A percentile compares a stretch with the other conserved stretches of the same genome.
phyloP scores from a whole-genome alignment of 2,888 invertebrate species.

The Heliconius ismenius region DNA sequence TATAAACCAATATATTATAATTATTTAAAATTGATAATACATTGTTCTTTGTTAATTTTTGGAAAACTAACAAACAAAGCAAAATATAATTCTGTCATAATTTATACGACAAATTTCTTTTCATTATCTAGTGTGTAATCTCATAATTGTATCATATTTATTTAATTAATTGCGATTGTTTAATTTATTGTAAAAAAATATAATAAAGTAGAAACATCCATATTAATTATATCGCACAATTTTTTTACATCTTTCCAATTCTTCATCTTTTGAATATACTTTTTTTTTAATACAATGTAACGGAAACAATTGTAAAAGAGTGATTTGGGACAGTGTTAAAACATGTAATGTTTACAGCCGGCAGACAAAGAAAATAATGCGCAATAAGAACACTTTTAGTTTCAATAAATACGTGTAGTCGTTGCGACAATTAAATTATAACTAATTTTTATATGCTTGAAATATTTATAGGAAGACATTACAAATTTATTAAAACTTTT shows the following conservation, averaged over 20 bases:
- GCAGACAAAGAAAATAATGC: not conserved
- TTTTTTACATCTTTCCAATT: too few species aligned
- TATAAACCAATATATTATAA: not conserved
- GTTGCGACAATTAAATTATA: not conserved
- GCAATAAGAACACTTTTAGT: not conserved
- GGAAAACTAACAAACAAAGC: too few species aligned
- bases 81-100: too few species aligned
- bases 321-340: too few species aligned
- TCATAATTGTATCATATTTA: not conserved
- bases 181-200: not conserved
- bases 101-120: too few species aligned
- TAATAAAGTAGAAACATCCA: not conserved
- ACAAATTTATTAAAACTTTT: not conserved
- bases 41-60: too few species aligned
- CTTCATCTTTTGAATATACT: not conserved
- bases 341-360: not conserved
- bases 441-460: not conserved
- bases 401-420: not conserved
- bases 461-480: not conserved
- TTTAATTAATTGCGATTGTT: conserved; percentile 4
- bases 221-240: not conserved
- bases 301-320: too few species aligned
- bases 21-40: too few species aligned
- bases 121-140: not conserved
- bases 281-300: too few species aligned